phyloP scores from a whole-genome alignment of 2,888 invertebrate species.

The Drosophila buzzatii region DNA sequence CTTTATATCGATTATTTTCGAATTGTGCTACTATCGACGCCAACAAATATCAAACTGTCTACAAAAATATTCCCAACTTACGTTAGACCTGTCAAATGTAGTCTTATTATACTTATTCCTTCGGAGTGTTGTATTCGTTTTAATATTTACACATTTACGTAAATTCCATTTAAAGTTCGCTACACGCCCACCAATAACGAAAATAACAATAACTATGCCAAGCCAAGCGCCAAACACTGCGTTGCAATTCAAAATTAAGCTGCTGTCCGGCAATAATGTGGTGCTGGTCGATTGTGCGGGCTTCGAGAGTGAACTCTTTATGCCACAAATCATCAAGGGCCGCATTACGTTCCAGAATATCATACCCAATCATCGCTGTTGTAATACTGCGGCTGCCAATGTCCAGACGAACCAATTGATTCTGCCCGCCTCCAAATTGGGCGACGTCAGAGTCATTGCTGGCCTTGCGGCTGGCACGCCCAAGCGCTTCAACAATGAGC shows the following conservation, averaged over 20 bases:
- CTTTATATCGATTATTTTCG: background rate
- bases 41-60: conserved; percentile 8
- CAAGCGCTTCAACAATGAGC: conserved; percentile 2
- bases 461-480: conserved; percentile 15
- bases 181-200: background rate
- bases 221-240: conserved; percentile 3
- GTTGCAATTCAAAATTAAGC: conserved; percentile 68
- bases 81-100: background rate
- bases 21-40: background rate
- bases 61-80: background rate
- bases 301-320: conserved; percentile 79
- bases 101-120: conserved; percentile 3
- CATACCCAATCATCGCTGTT: conserved; percentile 74
- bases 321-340: conserved; percentile 78
- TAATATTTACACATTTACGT: conserved; percentile 16
- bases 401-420: conserved; percentile 19
- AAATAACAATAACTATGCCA: conserved; percentile 21
- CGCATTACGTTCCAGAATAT: conserved; percentile 78
- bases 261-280: conserved; percentile 76
- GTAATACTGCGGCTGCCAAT: conserved; percentile 45
- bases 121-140: conserved; percentile 16
- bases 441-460: conserved; percentile 4
- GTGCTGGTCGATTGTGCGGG: conserved; percentile 73
- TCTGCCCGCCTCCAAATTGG: conserved; percentile 15
- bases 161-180: conserved; percentile 4